Evolutionary conservation across 2,888 invertebrate species (phyloP).

Genomic region (Bembecia ichneumoniformis): DNA sequence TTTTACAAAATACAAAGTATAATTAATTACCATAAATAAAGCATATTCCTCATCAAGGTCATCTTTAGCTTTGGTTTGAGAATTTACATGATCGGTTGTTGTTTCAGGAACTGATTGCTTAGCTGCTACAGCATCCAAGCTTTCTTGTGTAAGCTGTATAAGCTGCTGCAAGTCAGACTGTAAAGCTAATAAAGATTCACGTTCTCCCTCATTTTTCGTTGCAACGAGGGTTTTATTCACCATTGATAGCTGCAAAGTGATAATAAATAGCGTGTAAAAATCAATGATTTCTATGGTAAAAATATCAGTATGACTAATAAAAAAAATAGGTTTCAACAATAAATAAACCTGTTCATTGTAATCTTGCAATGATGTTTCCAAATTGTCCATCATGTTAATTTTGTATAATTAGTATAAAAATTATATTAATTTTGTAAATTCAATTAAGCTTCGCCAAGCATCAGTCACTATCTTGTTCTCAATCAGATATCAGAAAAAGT

Average conservation of each 20-base stretch:
- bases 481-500: too few relatives aligned
- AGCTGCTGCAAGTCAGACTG: conserved; percentile 77
- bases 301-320: neutral
- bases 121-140: conserved; percentile 41
- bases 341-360: conserved; percentile 53
- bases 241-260: conserved; percentile 68
- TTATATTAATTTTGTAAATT: too few relatives aligned
- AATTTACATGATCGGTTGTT: conserved; percentile 9
- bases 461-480: too few relatives aligned
- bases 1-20: too few relatives aligned
- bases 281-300: too few relatives aligned
- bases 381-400: conserved; percentile 34
- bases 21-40: conserved; percentile 73
- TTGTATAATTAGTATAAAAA: too few relatives aligned
- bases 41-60: conserved; percentile 74
- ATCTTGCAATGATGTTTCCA: conserved; percentile 42
- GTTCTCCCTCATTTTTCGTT: conserved; percentile 58
- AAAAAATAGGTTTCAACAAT: neutral
- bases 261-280: conserved; percentile 7
- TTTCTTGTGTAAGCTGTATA: conserved; percentile 77
- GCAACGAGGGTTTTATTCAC: conserved; percentile 73
- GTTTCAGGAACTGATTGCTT: conserved; percentile 12
- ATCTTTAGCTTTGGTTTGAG: conserved; percentile 18
- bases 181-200: conserved; percentile 72
- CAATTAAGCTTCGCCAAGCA: too few relatives aligned